These are phyloP conservation scores for Ectemnius continuus DNA, from an alignment of 2,888 invertebrate genomes.

Conservation along the genomic window DNA sequence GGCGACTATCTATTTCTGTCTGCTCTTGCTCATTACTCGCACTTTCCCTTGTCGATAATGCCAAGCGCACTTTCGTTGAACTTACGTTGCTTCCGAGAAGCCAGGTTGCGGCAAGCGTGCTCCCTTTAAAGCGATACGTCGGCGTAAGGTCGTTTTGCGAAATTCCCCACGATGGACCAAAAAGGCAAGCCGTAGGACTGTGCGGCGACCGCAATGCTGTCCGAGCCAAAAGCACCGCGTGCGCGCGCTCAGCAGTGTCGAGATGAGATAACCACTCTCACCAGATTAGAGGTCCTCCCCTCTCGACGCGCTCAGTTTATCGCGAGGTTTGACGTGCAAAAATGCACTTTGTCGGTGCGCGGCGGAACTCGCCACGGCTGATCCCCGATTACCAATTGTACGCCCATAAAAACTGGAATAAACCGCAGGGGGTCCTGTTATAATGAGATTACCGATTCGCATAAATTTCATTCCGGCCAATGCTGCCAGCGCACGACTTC, in stretches of 20 bases:
- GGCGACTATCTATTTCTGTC: background rate
- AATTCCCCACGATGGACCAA: constrained; percentile 45
- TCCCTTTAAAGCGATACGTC: constrained; percentile 4
- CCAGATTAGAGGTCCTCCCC: constrained; percentile 60
- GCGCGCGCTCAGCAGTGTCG: constrained; percentile 18
- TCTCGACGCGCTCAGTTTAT: constrained; percentile 50
- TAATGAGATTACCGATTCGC: no score
- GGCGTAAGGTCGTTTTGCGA: constrained; percentile 45
- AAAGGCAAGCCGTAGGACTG: constrained; percentile 33
- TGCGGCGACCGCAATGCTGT: constrained; percentile 18
- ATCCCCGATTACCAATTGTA: constrained; percentile 34
- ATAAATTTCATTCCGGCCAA: no score
- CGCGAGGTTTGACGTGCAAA: constrained; percentile 58
- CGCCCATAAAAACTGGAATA: constrained; percentile 13
- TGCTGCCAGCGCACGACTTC: no score
- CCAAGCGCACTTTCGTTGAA: constrained; percentile 5
- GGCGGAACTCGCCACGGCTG: constrained; percentile 13
- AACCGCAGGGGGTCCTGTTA: background rate
- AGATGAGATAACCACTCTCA: constrained; percentile 53
- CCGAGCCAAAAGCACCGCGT: constrained; percentile 52
- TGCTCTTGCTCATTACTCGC: background rate
- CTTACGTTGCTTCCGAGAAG: constrained; percentile 11
- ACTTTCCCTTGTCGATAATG: constrained; percentile 38
- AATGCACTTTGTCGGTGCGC: constrained; percentile 61
- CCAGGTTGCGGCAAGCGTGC: background rate